These are phyloP conservation scores for Cavia aperea DNA, from an alignment of 2,113 vertebrate species.

Conservation along the genomic window DNA sequence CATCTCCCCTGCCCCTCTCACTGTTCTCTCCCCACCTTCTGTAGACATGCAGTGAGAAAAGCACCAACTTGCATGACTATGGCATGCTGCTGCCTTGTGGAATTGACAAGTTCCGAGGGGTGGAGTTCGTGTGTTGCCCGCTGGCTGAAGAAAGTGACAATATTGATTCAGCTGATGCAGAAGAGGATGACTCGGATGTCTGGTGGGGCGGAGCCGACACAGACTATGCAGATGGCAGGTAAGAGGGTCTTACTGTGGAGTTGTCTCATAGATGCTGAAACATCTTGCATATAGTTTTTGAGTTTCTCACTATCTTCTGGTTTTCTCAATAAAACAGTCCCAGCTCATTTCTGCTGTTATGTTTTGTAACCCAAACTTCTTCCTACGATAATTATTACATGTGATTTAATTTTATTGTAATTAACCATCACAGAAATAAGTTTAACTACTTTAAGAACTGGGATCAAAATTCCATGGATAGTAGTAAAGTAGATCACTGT, in stretches of 20 bases:
- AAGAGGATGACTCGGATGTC: slow-evolving; percentile 94
- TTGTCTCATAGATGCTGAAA: rapidly evolving
- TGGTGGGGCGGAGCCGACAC: slow-evolving; percentile 97
- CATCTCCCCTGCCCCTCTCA: rapidly evolving
- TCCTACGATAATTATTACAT: background rate
- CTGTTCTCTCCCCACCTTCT: background rate
- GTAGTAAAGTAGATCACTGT: background rate
- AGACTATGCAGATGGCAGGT: slow-evolving; percentile 95
- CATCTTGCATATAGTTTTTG: rapidly evolving
- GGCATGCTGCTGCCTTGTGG: slow-evolving; percentile 97
- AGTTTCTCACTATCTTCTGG: background rate
- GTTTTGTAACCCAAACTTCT: background rate
- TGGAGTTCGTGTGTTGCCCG: slow-evolving; percentile 97
- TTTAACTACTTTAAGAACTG: background rate
- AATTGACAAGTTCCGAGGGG: slow-evolving; percentile 95
- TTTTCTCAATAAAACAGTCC: background rate
- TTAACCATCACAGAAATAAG: background rate
- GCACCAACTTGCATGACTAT: slow-evolving; percentile 95
- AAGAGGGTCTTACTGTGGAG: background rate
- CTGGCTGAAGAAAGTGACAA: slow-evolving; percentile 82
- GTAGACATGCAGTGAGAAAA: slow-evolving; percentile 94
- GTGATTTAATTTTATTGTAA: background rate
- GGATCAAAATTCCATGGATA: background rate
- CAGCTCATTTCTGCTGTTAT: background rate
- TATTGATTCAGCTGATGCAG: slow-evolving; percentile 84